These are phyloP conservation scores for Dermochelys coriacea DNA, from an alignment of 2,797 vertebrate species.

Conservation along the genomic window DNA sequence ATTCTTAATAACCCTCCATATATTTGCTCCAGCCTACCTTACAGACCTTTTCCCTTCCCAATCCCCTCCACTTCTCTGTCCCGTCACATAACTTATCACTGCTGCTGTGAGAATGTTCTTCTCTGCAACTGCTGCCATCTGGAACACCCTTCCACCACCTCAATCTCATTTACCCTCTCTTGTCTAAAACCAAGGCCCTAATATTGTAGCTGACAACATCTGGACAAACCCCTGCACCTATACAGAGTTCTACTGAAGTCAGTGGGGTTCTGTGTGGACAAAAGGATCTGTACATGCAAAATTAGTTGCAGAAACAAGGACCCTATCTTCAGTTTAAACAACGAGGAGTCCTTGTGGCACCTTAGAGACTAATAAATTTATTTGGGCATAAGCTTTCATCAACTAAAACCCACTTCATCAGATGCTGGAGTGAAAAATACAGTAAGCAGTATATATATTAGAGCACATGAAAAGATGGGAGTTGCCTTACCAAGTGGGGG, in stretches of 20 bases:
- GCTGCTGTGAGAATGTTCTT: neutral
- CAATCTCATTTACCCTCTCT: neutral
- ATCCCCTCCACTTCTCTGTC: neutral
- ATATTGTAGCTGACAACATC: rapidly evolving
- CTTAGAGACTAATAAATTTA: too few species aligned
- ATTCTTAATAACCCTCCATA: neutral
- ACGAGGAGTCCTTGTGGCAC: too few species aligned
- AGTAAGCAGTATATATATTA: too few species aligned
- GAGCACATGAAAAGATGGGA: too few species aligned
- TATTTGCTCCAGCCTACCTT: neutral
- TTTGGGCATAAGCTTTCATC: too few species aligned
- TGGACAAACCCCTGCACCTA: neutral
- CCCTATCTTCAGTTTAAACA: neutral
- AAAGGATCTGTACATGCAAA: neutral
- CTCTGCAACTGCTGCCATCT: neutral
- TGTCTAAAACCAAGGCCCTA: neutral
- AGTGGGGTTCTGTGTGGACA: neutral
- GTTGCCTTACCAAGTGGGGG: too few species aligned
- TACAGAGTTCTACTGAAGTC: neutral
- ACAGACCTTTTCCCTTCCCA: neutral
- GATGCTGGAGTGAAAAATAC: too few species aligned
- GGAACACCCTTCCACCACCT: neutral
- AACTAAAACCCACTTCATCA: too few species aligned
- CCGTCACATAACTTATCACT: neutral
- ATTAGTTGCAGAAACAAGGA: neutral